Percentiles rank a stretch among this genome's conserved stretches.
These are phyloP conservation scores for Syrrhaptes paradoxus DNA, from an alignment of 2,113 vertebrate species.

Conservation along the genomic window DNA sequence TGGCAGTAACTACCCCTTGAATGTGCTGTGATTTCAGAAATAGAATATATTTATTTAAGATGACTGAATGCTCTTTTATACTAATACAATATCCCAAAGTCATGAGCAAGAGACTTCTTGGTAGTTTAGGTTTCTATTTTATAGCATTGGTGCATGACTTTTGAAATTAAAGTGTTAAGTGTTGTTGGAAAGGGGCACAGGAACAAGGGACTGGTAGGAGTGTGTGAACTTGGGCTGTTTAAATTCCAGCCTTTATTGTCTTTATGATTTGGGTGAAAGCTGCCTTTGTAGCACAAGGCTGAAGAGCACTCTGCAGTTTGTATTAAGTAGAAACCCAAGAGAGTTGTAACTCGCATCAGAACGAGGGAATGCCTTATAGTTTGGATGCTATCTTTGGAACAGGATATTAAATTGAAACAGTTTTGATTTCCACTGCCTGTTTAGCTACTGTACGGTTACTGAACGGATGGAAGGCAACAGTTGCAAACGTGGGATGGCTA, in stretches of 20 bases:
- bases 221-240: constrained; percentile 8
- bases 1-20: constrained; percentile 63
- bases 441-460: constrained; percentile 53
- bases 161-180: constrained; percentile 15
- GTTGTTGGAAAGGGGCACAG: background rate
- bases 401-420: constrained; percentile 46
- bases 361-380: constrained; percentile 12
- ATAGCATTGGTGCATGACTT: constrained; percentile 37
- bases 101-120: constrained; percentile 53
- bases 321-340: constrained; percentile 35
- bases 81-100: constrained; percentile 59
- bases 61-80: constrained; percentile 72
- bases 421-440: constrained; percentile 61
- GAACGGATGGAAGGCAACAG: constrained; percentile 38
- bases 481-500: background rate
- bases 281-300: constrained; percentile 20
- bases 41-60: constrained; percentile 73
- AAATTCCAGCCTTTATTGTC: background rate
- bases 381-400: constrained; percentile 32
- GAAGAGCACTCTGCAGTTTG: constrained; percentile 51
- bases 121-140: constrained; percentile 46
- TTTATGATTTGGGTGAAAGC: constrained; percentile 39
- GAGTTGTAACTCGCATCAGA: constrained; percentile 3
- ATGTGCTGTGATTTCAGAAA: constrained; percentile 73
- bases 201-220: constrained; percentile 26